Evolutionary conservation across 2,888 invertebrate genomes (phyloP), one percentile per base, ranked within the genome.

Genomic region (Mimas tiliae): DNA sequence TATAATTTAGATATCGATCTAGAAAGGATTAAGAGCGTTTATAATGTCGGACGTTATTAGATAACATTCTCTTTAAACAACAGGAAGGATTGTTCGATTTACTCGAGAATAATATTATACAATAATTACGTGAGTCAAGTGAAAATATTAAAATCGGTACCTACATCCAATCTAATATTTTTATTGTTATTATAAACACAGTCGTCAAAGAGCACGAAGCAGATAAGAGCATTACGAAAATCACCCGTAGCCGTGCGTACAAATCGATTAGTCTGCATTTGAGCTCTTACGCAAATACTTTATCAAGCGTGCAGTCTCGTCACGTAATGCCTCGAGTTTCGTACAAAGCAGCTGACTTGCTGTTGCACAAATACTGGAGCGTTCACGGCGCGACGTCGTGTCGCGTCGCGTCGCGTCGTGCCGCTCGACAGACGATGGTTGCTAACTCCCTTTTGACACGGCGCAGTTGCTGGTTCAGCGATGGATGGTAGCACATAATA

Each of bases 171-270:
- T 34, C 7, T 9, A 34, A 50, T 63, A 7, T 52, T n/a, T n/a
- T 48, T 51, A 38, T 78, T 81, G 75, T 80, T 78, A 76, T 80
- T 79, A 75, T 80, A 79, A 70, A 74, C 73, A 75, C 74, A 72
- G 74, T 68, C 73, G 71, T 74, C 75, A 74, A 77, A 80, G 78
- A 72, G 79, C 81, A 83, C 83, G 82, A 78, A 77, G 79, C 77
- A 85, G 90, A 91, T 91, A 91, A 90, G 87, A 74, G 79, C 73
- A 86, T 91, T 90, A 87, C 88, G 87, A 90, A 90, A 91, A 89
- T 87, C 84, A 77, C 74, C 85, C 86, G 84, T 84, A 86, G 81
- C 86, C 79, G 83, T 81, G 90, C 90, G 89, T 88, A 80, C 76
- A 87, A 92, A 93, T 93, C 88, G 91, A 92, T 92, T 91, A 88